phyloP scores from a whole-genome alignment of 2,113 vertebrate genomes.

The Myiagra hebetior region DNA sequence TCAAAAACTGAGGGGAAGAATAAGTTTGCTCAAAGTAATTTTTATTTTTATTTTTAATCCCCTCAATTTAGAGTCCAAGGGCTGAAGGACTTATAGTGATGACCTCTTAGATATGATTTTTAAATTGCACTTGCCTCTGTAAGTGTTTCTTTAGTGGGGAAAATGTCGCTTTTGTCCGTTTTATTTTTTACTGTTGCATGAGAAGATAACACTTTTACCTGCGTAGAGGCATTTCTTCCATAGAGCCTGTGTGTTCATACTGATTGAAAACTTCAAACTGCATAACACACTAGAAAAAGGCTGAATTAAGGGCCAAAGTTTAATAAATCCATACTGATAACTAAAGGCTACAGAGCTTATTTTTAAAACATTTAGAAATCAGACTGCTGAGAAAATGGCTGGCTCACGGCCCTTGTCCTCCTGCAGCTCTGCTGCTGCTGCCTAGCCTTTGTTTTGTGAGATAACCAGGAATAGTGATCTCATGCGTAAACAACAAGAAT shows the following conservation, averaged over 20 bases:
- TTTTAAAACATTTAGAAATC: conserved; percentile 75
- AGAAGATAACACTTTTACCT: conserved; percentile 76
- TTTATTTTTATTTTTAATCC: conserved; percentile 85
- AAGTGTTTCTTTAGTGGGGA: conserved; percentile 80
- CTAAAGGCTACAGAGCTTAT: conserved; percentile 78
- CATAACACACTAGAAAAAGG: conserved; percentile 77
- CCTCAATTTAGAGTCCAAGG: conserved; percentile 99
- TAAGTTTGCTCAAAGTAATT: conserved; percentile 79
- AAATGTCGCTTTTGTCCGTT: conserved; percentile 58
- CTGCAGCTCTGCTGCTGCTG: conserved; percentile 71
- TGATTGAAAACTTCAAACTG: conserved; percentile 71
- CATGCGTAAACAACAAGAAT: conserved; percentile 88
- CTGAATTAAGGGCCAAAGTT: conserved; percentile 79
- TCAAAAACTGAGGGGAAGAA: conserved; percentile 86
- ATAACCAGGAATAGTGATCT: conserved; percentile 90
- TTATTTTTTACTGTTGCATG: conserved; percentile 76
- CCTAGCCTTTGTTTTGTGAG: conserved; percentile 82
- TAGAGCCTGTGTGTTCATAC: conserved; percentile 76
- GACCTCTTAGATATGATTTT: conserved; percentile 92
- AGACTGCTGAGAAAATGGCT: conserved; percentile 72
- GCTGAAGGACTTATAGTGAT: conserved; percentile 94
- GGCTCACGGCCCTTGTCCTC: conserved; percentile 69
- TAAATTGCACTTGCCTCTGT: conserved; percentile 99
- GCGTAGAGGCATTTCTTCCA: conserved; percentile 77
- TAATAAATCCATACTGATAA: conserved; percentile 77